Conservation (phyloP, 2,888 invertebrate genomes). For the Caenorhabditis sp. region DNA sequence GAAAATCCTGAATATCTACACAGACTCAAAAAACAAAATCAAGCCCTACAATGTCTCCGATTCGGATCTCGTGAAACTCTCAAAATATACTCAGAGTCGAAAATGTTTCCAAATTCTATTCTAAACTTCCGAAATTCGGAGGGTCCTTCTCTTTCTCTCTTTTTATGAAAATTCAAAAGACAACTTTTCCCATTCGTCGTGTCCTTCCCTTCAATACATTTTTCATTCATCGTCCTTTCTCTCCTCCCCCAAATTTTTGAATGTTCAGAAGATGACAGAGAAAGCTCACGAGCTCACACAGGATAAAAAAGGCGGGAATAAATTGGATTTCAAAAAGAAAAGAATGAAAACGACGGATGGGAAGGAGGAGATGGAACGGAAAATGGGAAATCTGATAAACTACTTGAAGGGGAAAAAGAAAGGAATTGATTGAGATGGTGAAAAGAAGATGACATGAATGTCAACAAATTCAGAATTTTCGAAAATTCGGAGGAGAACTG, state of each 20-base stretch:
- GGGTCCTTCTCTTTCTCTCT: not conserved
- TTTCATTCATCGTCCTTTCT: constrained; percentile 32
- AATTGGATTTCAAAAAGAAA: constrained; percentile 43
- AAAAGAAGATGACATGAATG: not conserved
- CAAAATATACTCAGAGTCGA: not conserved
- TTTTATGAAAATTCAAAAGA: constrained; percentile 29
- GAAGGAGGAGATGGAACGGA: not conserved
- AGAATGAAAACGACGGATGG: constrained; percentile 1
- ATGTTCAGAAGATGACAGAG: constrained; percentile 11
- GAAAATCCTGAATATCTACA: too few relatives aligned
- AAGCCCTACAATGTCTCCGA: too few relatives aligned
- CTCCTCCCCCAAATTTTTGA: not conserved
- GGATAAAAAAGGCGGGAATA: constrained; percentile 11
- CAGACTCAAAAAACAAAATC: too few relatives aligned
- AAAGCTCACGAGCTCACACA: too few relatives aligned
- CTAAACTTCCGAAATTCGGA: not conserved
- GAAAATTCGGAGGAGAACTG: not conserved
- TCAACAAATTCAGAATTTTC: not conserved
- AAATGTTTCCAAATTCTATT: not conserved
- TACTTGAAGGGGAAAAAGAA: constrained; percentile 7
- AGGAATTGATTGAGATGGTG: not conserved
- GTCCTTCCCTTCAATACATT: constrained; percentile 10
- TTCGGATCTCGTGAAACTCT: not conserved
- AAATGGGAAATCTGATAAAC: constrained; percentile 58
- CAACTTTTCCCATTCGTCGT: not conserved